Evolutionary conservation across 2,797 vertebrate species (phyloP).

Genomic region (Pipistrellus nathusii): DNA sequence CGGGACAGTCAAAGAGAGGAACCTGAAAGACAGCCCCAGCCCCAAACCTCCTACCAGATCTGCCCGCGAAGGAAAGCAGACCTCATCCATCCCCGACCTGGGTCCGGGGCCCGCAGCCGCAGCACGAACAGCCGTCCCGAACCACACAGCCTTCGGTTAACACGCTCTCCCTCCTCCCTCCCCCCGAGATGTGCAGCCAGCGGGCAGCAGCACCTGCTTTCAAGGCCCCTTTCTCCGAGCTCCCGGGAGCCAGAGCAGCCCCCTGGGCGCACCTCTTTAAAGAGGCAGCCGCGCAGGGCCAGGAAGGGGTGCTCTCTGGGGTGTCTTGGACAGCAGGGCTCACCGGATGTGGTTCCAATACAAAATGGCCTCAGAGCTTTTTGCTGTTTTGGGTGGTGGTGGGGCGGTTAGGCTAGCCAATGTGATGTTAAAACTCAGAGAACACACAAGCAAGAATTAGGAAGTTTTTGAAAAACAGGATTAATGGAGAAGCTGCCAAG

Average conservation of each 20-base stretch:
- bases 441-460: neutral
- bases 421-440: constrained; percentile 11
- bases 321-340: neutral
- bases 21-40: neutral
- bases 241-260: neutral
- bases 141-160: neutral
- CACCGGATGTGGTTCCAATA: neutral
- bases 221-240: neutral
- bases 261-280: neutral
- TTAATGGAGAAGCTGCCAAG: neutral
- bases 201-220: neutral
- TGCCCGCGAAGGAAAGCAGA: neutral
- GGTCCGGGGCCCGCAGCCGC: neutral
- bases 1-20: neutral
- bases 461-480: neutral
- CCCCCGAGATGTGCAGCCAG: neutral
- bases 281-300: neutral
- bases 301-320: no score
- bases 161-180: neutral
- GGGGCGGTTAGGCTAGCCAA: neutral
- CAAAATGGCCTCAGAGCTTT: neutral
- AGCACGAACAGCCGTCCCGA: neutral
- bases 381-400: neutral
- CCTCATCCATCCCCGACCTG: neutral
- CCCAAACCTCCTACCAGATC: neutral